phyloP scores from a whole-genome alignment of 2,113 vertebrate species.

The Hemiprocne comata region DNA sequence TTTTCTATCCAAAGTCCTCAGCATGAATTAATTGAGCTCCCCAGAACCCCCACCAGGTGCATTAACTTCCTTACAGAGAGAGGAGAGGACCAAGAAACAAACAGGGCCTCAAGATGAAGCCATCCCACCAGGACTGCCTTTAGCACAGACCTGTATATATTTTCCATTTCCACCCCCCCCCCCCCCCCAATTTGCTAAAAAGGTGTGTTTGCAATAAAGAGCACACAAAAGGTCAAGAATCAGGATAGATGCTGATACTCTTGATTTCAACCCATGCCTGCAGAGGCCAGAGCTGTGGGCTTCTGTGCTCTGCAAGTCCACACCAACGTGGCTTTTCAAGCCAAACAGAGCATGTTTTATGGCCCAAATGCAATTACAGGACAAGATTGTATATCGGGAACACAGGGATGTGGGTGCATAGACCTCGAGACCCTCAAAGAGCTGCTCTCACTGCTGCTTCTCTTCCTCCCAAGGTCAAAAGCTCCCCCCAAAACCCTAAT shows the following conservation, averaged over 20 bases:
- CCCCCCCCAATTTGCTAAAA: neutral
- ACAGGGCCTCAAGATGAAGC: neutral
- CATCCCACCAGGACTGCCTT: neutral
- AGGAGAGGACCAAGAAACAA: neutral
- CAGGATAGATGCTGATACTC: neutral
- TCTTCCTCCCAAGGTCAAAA: neutral
- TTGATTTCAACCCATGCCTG: neutral
- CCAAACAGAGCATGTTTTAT: neutral
- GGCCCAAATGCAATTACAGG: accelerated
- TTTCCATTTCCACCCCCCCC: neutral
- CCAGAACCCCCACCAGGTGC: neutral
- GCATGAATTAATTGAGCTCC: neutral
- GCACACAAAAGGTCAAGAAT: neutral
- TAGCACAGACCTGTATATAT: neutral
- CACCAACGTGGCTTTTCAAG: neutral
- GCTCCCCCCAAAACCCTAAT: neutral
- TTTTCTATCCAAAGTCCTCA: neutral
- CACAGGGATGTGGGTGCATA: neutral
- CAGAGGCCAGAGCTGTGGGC: neutral
- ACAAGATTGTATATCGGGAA: accelerated
- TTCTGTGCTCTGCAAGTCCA: neutral
- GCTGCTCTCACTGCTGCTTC: accelerated
- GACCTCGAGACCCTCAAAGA: neutral
- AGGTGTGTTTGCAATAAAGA: neutral
- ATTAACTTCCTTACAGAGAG: neutral